phyloP scores from a whole-genome alignment of 2,113 vertebrate genomes.

The Muscicapa adusta region DNA sequence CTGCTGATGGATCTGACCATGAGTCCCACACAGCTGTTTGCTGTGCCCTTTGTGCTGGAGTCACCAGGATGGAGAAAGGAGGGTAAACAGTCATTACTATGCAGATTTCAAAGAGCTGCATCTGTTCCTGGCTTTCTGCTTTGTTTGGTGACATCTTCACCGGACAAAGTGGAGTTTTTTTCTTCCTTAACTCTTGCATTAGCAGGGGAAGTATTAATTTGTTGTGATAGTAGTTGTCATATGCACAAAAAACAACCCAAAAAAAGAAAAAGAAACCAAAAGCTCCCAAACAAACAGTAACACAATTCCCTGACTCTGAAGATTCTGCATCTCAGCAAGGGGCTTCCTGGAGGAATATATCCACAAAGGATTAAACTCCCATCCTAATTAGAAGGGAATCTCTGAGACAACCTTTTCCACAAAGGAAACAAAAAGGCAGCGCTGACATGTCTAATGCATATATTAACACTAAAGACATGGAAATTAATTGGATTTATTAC shows the following conservation, averaged over 20 bases:
- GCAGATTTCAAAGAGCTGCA: conserved; percentile 70
- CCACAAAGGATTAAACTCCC: conserved; percentile 46
- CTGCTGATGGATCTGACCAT: conserved; percentile 14
- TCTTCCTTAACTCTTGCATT: conserved; percentile 52
- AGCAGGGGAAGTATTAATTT: conserved; percentile 65
- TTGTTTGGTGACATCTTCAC: conserved; percentile 62
- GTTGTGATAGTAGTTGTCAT: conserved; percentile 19
- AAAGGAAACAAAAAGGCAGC: conserved; percentile 13
- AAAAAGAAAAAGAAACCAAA: neutral
- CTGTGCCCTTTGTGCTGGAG: conserved; percentile 45
- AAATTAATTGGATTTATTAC: conserved; percentile 66
- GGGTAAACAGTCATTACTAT: conserved; percentile 65
- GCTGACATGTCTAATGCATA: conserved; percentile 39
- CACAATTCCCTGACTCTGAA: conserved; percentile 4
- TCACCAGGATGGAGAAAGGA: neutral
- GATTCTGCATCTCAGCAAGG: conserved; percentile 6
- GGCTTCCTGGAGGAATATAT: conserved; percentile 51
- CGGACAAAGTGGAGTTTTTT: conserved; percentile 3
- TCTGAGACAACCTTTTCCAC: conserved; percentile 35
- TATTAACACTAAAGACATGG: conserved; percentile 67
- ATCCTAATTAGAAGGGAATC: conserved; percentile 70
- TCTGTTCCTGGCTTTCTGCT: conserved; percentile 38
- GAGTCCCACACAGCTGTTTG: conserved; percentile 1
- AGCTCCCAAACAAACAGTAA: neutral
- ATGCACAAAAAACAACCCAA: neutral